Percentiles rank a stretch among this genome's conserved stretches.
Conservation (phyloP, 1,140 invertebrate genomes). For the Papilio glaucus region DNA sequence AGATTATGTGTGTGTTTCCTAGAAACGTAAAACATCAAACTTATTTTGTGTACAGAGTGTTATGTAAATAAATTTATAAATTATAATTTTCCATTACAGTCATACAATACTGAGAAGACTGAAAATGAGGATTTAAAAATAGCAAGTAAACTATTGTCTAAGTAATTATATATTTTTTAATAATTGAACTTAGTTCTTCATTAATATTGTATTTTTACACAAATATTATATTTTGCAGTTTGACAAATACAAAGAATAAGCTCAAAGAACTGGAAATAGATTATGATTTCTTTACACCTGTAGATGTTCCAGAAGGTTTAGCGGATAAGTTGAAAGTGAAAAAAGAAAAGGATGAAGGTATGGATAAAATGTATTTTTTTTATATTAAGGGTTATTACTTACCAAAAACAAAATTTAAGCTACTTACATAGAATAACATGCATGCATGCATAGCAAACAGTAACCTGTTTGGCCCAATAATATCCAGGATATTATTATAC, state of each 20-base stretch:
- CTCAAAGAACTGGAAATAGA: constrained; percentile 70
- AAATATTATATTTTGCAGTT: constrained; percentile 48
- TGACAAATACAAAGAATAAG: constrained; percentile 70
- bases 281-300: constrained; percentile 78
- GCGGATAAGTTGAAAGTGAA: constrained; percentile 36
- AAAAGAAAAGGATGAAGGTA: constrained; percentile 41
- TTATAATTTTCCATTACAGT: constrained; percentile 55
- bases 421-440: no score
- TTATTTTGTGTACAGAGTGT: neutral
- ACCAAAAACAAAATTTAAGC: no score
- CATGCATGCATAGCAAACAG: no score
- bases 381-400: neutral
- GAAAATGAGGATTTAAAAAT: constrained; percentile 63
- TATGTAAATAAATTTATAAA: neutral
- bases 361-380: neutral
- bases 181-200: neutral
- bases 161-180: constrained; percentile 51
- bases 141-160: constrained; percentile 64
- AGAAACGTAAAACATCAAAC: no score
- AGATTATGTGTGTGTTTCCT: no score
- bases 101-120: constrained; percentile 62
- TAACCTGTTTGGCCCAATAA: no score
- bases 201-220: neutral
- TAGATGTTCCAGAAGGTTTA: constrained; percentile 73
- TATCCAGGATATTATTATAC: no score